Percentiles rank a stretch among this genome's conserved stretches.
phyloP scores from a whole-genome alignment of 2,113 vertebrate genomes.

The Clupea harengus region DNA sequence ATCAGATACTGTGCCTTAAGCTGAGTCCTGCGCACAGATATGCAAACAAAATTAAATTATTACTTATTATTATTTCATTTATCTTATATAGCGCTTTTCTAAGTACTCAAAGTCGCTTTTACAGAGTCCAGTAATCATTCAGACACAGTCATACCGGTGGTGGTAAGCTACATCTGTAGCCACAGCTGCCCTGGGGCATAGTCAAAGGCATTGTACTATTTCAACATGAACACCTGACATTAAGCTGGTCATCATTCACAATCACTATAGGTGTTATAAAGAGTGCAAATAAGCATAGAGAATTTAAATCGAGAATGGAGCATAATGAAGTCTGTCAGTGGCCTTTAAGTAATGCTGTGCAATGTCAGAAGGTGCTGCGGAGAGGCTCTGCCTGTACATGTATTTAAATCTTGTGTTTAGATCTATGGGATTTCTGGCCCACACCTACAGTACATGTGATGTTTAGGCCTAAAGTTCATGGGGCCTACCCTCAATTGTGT shows the following conservation, averaged over 20 bases:
- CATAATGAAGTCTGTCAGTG: neutral
- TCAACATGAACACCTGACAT: neutral
- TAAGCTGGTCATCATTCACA: neutral
- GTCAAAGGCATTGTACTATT: neutral
- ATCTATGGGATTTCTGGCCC: too few relatives aligned
- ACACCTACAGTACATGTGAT: neutral
- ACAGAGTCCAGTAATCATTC: too few relatives aligned
- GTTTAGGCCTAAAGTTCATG: neutral
- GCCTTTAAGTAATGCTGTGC: neutral
- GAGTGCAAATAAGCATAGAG: neutral
- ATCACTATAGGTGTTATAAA: neutral
- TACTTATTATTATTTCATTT: too few relatives aligned
- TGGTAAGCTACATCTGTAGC: too few relatives aligned
- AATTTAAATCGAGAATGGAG: too few relatives aligned
- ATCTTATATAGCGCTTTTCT: too few relatives aligned
- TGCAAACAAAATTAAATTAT: neutral
- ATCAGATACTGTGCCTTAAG: constrained; percentile 84
- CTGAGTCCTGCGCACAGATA: constrained; percentile 73
- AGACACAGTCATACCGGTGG: too few relatives aligned
- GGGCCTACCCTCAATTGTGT: too few relatives aligned
- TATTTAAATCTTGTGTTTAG: too few relatives aligned
- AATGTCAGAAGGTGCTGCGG: neutral
- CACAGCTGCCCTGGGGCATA: too few relatives aligned
- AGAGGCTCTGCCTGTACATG: too few relatives aligned
- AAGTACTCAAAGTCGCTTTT: too few relatives aligned